phyloP scores from a whole-genome alignment of 2,888 invertebrate genomes.

The Amorpha juglandis region DNA sequence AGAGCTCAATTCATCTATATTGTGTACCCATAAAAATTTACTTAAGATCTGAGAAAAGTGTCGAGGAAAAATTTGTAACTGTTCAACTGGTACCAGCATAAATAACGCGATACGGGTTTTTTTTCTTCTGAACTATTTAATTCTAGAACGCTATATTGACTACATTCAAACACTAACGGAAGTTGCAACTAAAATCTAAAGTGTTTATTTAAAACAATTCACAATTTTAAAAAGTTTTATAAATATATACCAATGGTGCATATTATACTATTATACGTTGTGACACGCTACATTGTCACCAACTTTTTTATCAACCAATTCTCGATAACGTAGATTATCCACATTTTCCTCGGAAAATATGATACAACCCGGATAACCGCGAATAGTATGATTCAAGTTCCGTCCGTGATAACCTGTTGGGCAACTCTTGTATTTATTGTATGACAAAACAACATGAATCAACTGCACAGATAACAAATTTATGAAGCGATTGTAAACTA shows the following conservation, averaged over 20 bases:
- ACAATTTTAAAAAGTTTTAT: no score
- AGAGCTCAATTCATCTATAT: no score
- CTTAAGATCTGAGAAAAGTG: no score
- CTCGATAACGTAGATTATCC: constrained; percentile 3
- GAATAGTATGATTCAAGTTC: constrained; percentile 46
- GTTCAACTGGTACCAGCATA: no score
- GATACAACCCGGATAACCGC: constrained; percentile 28
- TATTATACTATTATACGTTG: neutral
- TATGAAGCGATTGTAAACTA: neutral
- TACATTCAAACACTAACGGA: no score
- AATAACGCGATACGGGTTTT: no score
- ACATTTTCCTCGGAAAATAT: constrained; percentile 35
- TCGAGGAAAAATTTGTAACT: no score
- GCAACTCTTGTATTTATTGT: constrained; percentile 34
- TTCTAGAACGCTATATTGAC: no score
- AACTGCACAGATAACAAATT: constrained; percentile 28
- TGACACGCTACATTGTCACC: neutral
- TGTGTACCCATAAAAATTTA: no score
- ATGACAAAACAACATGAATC: constrained; percentile 45
- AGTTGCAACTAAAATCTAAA: no score
- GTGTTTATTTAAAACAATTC: no score
- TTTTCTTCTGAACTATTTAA: no score
- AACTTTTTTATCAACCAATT: neutral
- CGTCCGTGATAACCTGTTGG: constrained; percentile 45
- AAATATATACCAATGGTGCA: neutral